Evolutionary conservation across 2,797 vertebrate genomes (phyloP), one percentile per base, ranked within the genome.

Genomic region (Poeciliopsis gracilis): DNA sequence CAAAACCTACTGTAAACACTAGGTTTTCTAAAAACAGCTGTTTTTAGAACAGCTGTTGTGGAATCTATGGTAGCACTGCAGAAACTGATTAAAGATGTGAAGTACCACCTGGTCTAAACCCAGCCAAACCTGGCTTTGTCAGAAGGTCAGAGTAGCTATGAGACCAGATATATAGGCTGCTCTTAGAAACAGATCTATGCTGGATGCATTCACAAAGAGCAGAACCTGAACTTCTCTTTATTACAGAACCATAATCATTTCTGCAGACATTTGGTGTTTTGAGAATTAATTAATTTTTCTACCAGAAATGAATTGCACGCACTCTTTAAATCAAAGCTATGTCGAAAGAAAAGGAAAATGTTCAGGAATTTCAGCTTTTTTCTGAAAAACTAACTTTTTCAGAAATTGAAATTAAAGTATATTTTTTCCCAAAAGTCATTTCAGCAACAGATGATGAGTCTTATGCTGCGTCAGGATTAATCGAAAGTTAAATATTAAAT

Each of bases 241-340:
- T 82, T 88, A 75, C 86, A 63, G 55, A 20, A 95, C 88, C 43
- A 81, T 79, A 20, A 95, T 89, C 43, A 81, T 79, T 94, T 94
- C 85, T 63, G 72, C 94, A 95, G 93, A 94, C 89, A 87, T 78
- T 81, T 83, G 79, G 1, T 38, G 38, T 38, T 53, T 74, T n/a
- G 6, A 45, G 3, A 16, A 55, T 79, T 18, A 55, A 25, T 74
- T 69, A 18, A 45, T 72, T 28, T 57, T 59, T 46, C 18, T 38
- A 2, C 36, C 55, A 41, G 38, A 69, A 69, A 63, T 45, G 47
- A 53, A 18, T 53, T 43, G 30, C 33, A 53, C 6, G 23, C 49
- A 23, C 6, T 23, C 5, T 23, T n/a, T 57, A n/a, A n/a, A 57
- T 2, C n/a, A 57, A 57, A 57, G 9, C 25, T 57, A 28, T 4